phyloP scores from a whole-genome alignment of 2,888 invertebrate species.

The Operophtera brumata region DNA sequence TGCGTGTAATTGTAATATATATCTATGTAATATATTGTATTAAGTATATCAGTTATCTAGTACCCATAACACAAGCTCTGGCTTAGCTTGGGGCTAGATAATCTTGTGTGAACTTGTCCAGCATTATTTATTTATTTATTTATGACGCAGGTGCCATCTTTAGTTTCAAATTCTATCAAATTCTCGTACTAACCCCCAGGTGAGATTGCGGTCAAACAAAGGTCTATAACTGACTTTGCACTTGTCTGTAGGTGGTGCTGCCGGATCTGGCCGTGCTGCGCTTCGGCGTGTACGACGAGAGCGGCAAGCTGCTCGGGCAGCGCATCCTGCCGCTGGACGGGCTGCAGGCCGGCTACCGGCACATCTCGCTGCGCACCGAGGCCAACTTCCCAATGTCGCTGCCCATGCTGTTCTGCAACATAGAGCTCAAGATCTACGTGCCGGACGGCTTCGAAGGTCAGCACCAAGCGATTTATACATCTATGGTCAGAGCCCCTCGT shows the following conservation, averaged over 20 bases:
- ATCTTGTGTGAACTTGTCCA: too few relatives aligned
- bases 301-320: slow-evolving; percentile 96
- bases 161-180: too few relatives aligned
- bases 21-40: too few relatives aligned
- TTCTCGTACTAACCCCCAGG: too few relatives aligned
- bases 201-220: too few relatives aligned
- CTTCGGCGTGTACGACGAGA: slow-evolving; percentile 99
- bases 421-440: slow-evolving; percentile 99
- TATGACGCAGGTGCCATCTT: too few relatives aligned
- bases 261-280: slow-evolving; percentile 98
- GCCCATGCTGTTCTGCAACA: slow-evolving; percentile 99
- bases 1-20: too few relatives aligned
- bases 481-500: too few relatives aligned
- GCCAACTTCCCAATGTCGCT: slow-evolving; percentile 99
- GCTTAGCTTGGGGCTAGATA: too few relatives aligned
- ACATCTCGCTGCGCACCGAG: slow-evolving; percentile 98
- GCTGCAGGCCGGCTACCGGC: slow-evolving; percentile 97
- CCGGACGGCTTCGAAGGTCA: slow-evolving; percentile 98
- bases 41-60: too few relatives aligned
- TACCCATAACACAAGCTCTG: too few relatives aligned
- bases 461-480: not conserved
- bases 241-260: slow-evolving; percentile 88
- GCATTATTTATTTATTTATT: too few relatives aligned
- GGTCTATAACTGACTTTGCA: not conserved
- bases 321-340: slow-evolving; percentile 98